Percentiles rank a stretch among this genome's conserved stretches.
These are phyloP conservation scores for Ichneumon xanthorius DNA, from an alignment of 2,888 invertebrate species.

Conservation along the genomic window DNA sequence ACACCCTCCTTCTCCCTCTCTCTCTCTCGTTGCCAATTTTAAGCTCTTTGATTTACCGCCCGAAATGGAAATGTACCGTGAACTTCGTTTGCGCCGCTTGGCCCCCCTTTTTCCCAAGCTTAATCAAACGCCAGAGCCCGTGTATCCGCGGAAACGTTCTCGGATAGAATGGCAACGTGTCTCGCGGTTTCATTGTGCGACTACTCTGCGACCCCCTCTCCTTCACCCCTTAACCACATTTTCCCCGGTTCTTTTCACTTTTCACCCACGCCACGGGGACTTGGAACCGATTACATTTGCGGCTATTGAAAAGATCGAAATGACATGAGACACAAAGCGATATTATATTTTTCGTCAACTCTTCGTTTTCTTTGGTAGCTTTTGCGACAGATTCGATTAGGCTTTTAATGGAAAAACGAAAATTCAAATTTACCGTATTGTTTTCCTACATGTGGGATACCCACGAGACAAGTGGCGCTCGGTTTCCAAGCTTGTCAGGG, in stretches of 20 bases:
- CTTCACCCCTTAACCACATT: slow-evolving; percentile 37
- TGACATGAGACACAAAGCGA: slow-evolving; percentile 60
- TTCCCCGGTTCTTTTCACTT: slow-evolving; percentile 43
- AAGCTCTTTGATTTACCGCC: slow-evolving; percentile 82
- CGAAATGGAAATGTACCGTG: slow-evolving; percentile 79
- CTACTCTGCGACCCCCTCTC: not conserved
- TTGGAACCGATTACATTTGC: slow-evolving; percentile 66
- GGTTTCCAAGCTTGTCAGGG: slow-evolving; percentile 26
- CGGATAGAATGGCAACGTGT: slow-evolving; percentile 38
- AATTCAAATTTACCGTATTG: slow-evolving; percentile 42
- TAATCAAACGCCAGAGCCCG: slow-evolving; percentile 71
- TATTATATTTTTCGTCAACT: slow-evolving; percentile 48
- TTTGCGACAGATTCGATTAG: slow-evolving; percentile 15
- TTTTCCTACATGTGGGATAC: slow-evolving; percentile 29
- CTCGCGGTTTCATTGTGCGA: slow-evolving; percentile 65
- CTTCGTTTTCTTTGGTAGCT: slow-evolving; percentile 5
- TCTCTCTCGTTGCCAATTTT: slow-evolving; percentile 77
- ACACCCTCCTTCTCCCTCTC: not conserved
- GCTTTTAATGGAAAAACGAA: slow-evolving; percentile 19
- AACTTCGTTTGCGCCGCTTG: slow-evolving; percentile 75
- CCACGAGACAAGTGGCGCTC: slow-evolving; percentile 45
- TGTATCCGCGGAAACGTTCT: slow-evolving; percentile 60
- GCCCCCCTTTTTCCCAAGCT: slow-evolving; percentile 63
- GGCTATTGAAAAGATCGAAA: slow-evolving; percentile 63
- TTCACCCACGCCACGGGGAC: slow-evolving; percentile 55